Conservation (phyloP, 1,140 invertebrate species). For the Telenomus remus region DNA sequence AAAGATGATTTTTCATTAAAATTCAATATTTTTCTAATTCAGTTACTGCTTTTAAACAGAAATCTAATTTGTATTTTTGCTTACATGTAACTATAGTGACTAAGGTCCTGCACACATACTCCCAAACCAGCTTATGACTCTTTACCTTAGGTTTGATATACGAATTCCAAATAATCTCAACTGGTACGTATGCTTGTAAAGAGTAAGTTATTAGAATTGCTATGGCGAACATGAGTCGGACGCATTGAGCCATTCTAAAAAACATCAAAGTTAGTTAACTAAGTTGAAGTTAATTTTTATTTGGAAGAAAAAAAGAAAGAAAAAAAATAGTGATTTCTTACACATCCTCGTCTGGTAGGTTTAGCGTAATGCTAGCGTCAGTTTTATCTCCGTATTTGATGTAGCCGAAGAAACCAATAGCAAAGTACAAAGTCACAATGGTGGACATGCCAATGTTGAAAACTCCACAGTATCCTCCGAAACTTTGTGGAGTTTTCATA, state of each 20-base stretch:
- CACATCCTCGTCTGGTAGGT: slow-evolving; percentile 74
- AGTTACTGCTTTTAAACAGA: no score
- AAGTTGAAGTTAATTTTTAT: neutral
- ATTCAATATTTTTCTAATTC: no score
- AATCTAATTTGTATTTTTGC: slow-evolving; percentile 65
- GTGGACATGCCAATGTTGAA: slow-evolving; percentile 85
- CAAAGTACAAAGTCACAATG: slow-evolving; percentile 83
- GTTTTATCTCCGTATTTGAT: slow-evolving; percentile 82
- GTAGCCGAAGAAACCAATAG: slow-evolving; percentile 88
- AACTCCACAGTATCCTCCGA: slow-evolving; percentile 84
- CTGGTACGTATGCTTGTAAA: slow-evolving; percentile 91
- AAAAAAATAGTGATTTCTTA: slow-evolving; percentile 65
- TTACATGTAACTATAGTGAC: slow-evolving; percentile 87
- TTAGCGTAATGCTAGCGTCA: slow-evolving; percentile 82
- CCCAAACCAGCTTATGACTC: slow-evolving; percentile 74
- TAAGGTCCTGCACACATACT: slow-evolving; percentile 81
- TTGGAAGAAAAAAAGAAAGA: no score
- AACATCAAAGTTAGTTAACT: neutral
- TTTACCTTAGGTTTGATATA: slow-evolving; percentile 73
- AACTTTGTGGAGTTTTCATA: slow-evolving; percentile 85
- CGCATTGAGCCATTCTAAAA: slow-evolving; percentile 78
- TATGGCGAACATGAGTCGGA: slow-evolving; percentile 85
- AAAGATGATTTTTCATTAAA: no score
- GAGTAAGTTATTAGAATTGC: slow-evolving; percentile 90
- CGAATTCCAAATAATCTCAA: slow-evolving; percentile 90